Evolutionary conservation across 2,888 invertebrate genomes (phyloP).

Genomic region (Nephrotoma appendiculata): DNA sequence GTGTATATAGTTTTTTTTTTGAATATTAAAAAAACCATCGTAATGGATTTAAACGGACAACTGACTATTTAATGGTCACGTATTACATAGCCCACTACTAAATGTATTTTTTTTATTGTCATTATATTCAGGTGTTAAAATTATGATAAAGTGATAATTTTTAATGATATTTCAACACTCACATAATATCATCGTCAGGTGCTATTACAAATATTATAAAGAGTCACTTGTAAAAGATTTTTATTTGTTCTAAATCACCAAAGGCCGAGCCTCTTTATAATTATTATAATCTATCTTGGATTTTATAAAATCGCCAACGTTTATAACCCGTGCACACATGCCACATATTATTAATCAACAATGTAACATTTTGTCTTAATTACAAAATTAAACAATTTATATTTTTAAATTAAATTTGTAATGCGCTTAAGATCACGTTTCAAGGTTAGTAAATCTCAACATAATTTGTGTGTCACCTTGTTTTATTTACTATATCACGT

Average conservation of each 20-base stretch:
- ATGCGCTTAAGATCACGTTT: background rate
- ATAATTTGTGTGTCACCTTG: background rate
- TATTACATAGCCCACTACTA: too few relatives aligned
- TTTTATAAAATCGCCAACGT: background rate
- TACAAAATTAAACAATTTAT: background rate
- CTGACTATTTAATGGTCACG: too few relatives aligned
- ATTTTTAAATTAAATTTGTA: background rate
- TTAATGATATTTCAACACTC: too few relatives aligned
- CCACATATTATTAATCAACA: background rate
- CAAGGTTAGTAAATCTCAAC: background rate
- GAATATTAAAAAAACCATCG: too few relatives aligned
- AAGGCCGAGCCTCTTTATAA: background rate
- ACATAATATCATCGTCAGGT: too few relatives aligned
- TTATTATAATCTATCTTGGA: background rate
- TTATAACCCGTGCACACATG: background rate
- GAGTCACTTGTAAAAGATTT: too few relatives aligned
- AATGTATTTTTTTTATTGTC: too few relatives aligned
- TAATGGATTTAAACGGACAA: too few relatives aligned
- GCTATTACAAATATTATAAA: too few relatives aligned
- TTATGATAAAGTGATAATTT: too few relatives aligned
- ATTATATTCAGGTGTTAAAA: too few relatives aligned
- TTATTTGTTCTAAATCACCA: background rate
- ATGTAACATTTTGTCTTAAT: background rate
- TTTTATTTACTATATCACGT: background rate
- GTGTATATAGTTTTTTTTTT: too few relatives aligned